Evolutionary conservation across 2,113 vertebrate species (phyloP).

Genomic region (Meriones unguiculatus): DNA sequence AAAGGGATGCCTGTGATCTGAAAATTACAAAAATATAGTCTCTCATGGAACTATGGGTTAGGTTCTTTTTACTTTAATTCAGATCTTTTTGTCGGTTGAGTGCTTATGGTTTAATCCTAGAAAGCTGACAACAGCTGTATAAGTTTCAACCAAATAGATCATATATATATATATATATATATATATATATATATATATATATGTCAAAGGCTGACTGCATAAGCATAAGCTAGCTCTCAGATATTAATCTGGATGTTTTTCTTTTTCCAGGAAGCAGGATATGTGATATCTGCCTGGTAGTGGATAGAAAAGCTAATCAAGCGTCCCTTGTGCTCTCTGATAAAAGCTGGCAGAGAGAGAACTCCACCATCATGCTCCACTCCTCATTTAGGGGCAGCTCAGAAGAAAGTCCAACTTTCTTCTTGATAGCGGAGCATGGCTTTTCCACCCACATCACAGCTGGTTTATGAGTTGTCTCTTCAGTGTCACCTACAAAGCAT

Average conservation of each 20-base stretch:
- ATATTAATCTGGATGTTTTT: not conserved
- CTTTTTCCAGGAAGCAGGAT: slow-evolving; percentile 24
- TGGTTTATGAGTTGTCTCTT: slow-evolving; percentile 58
- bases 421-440: not conserved
- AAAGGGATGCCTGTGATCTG: not conserved
- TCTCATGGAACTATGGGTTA: not conserved
- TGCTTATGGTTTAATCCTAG: not conserved
- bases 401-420: slow-evolving; percentile 25
- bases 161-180: too few relatives aligned
- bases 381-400: slow-evolving; percentile 17
- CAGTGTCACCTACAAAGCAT: slow-evolving; percentile 63
- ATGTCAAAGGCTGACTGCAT: not conserved
- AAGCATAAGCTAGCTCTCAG: not conserved
- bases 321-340: not conserved
- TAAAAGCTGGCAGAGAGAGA: slow-evolving; percentile 23
- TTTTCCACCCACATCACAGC: slow-evolving; percentile 62
- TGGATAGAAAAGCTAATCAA: slow-evolving; percentile 15
- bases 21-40: not conserved
- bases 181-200: too few relatives aligned
- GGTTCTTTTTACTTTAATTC: not conserved
- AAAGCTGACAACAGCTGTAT: not conserved
- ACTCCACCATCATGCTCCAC: not conserved
- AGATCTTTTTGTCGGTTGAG: not conserved
- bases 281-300: slow-evolving; percentile 18
- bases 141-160: not conserved